These are phyloP conservation scores for Chanos chanos DNA, from an alignment of 2,797 vertebrate genomes.

Conservation along the genomic window DNA sequence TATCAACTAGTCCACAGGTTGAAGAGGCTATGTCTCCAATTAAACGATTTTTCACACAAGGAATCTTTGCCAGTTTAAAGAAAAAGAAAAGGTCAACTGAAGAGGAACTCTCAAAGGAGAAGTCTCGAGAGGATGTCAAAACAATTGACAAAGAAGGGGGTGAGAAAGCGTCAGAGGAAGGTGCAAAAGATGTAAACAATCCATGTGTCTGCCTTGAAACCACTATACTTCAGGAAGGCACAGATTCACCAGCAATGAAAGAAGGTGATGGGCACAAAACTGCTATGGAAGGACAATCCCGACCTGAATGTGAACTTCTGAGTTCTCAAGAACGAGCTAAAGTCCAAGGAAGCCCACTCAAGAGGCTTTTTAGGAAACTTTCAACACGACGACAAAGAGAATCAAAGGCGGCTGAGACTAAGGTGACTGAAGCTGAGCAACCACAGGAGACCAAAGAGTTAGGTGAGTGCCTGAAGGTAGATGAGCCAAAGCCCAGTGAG, in stretches of 20 bases:
- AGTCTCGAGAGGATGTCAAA: constrained; percentile 23
- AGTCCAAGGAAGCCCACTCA: constrained; percentile 83
- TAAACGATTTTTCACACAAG: constrained; percentile 86
- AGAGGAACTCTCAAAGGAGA: constrained; percentile 61
- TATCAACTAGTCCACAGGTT: constrained; percentile 53
- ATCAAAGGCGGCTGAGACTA: constrained; percentile 72
- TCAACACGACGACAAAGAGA: constrained; percentile 80
- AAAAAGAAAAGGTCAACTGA: constrained; percentile 88
- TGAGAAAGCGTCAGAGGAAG: constrained; percentile 44
- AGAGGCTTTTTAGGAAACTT: constrained; percentile 83
- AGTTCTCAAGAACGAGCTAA: constrained; percentile 78
- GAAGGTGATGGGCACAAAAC: too few species aligned
- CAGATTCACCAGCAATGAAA: constrained; percentile 27
- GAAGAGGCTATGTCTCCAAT: constrained; percentile 75
- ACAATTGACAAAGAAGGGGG: constrained; percentile 47
- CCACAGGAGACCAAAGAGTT: constrained; percentile 65
- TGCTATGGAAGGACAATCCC: constrained; percentile 49
- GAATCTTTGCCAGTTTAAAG: constrained; percentile 80
- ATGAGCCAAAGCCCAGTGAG: constrained; percentile 68
- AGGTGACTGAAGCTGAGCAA: constrained; percentile 69
- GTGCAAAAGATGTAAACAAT: constrained; percentile 34
- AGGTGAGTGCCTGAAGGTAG: constrained; percentile 32
- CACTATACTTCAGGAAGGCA: constrained; percentile 21
- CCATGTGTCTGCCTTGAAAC: constrained; percentile 37
- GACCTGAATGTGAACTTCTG: constrained; percentile 62